phyloP scores from a whole-genome alignment of 2,888 invertebrate species.

The Quadriops clusia region DNA sequence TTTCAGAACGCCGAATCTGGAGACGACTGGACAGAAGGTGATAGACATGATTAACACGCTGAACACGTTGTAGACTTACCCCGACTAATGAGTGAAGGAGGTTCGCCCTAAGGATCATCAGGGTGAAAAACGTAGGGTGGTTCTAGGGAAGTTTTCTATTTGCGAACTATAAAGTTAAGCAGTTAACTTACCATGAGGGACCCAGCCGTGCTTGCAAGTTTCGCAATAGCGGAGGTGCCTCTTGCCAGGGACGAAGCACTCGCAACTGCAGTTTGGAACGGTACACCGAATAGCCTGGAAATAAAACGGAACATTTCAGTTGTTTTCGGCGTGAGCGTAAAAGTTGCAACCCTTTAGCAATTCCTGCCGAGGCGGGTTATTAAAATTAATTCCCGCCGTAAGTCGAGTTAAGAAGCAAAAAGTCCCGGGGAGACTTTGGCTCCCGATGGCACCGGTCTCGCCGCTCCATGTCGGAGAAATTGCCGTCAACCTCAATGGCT shows the following conservation, averaged over 20 bases:
- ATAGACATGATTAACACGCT: no score
- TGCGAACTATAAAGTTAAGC: slow-evolving; percentile 5
- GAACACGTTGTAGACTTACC: no score
- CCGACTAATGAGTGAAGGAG: no score
- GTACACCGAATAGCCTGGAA: slow-evolving; percentile 56
- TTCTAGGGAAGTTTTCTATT: no score
- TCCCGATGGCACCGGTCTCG: slow-evolving; percentile 31
- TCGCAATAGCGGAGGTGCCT: slow-evolving; percentile 55
- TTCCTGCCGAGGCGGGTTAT: slow-evolving; percentile 10
- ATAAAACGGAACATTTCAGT: slow-evolving; percentile 14
- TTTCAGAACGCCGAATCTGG: no score
- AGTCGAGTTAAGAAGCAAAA: slow-evolving; percentile 27
- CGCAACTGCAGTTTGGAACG: slow-evolving; percentile 52
- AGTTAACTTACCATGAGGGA: slow-evolving; percentile 56
- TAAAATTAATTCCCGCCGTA: slow-evolving; percentile 19
- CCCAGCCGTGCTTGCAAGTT: slow-evolving; percentile 62
- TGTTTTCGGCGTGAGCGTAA: background rate
- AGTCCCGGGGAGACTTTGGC: slow-evolving; percentile 29
- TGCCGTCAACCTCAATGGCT: slow-evolving; percentile 42
- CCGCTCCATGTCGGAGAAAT: slow-evolving; percentile 41
- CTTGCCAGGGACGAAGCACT: slow-evolving; percentile 58
- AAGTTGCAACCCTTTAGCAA: slow-evolving; percentile 3
- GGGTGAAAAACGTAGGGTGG: slow-evolving; percentile 1
- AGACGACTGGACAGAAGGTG: no score
- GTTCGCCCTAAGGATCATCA: no score